These are phyloP conservation scores for Cyprinodon brontotheroides DNA, from an alignment of 2,113 vertebrate species.

Conservation along the genomic window DNA sequence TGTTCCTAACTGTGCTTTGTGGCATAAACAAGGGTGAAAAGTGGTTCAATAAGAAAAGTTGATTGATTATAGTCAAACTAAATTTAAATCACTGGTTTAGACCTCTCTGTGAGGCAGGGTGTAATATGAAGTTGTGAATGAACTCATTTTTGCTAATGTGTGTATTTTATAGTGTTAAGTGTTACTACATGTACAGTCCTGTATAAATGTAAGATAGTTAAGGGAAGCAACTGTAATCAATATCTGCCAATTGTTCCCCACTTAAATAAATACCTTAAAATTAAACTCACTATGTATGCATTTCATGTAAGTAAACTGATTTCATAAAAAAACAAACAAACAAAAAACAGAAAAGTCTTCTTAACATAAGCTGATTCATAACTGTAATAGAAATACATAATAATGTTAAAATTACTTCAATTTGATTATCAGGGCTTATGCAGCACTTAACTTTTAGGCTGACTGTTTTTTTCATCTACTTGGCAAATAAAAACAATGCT, in stretches of 20 bases:
- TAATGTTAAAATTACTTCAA: neutral
- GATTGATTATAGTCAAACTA: neutral
- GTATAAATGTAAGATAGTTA: neutral
- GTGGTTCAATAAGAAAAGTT: neutral
- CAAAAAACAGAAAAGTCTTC: neutral
- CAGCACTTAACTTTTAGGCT: neutral
- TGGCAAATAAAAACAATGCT: neutral
- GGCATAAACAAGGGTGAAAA: too few relatives aligned
- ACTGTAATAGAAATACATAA: neutral
- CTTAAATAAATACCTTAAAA: neutral
- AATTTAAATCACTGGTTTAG: neutral
- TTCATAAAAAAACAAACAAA: too few relatives aligned
- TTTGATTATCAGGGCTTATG: too few relatives aligned
- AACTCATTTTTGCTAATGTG: neutral
- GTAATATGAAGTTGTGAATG: neutral
- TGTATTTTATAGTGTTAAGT: neutral
- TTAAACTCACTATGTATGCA: neutral
- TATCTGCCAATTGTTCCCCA: neutral
- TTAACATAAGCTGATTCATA: neutral
- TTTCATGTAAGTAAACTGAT: neutral
- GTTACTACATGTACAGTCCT: neutral
- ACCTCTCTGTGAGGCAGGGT: neutral
- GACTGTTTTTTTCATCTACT: neutral
- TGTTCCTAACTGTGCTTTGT: neutral
- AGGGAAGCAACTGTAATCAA: neutral